phyloP scores from a whole-genome alignment of 1,140 invertebrate species.

The Melanaphis sacchari region DNA sequence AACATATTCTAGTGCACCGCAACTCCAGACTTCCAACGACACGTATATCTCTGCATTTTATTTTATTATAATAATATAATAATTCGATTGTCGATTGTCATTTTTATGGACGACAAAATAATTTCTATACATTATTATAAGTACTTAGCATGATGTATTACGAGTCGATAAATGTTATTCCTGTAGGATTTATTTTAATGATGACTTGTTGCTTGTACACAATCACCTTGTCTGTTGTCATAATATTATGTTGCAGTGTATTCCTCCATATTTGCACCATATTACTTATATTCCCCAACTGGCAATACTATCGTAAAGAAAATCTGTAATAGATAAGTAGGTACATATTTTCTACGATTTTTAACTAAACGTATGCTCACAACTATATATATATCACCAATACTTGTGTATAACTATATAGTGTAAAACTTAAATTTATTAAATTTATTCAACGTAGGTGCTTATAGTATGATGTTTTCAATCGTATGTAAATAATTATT shows the following conservation, averaged over 20 bases:
- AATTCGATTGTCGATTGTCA: neutral
- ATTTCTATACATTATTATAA: neutral
- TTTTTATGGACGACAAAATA: neutral
- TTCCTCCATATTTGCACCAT: no score
- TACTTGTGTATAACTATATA: neutral
- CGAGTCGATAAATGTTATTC: neutral
- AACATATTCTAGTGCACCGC: neutral
- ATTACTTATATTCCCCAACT: neutral
- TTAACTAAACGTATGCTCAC: neutral
- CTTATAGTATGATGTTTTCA: neutral
- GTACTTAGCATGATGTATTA: neutral
- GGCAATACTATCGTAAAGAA: neutral
- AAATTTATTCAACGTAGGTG: neutral
- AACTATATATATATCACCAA: neutral
- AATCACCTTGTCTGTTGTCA: neutral
- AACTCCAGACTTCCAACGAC: neutral
- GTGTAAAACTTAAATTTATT: neutral
- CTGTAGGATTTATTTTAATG: neutral
- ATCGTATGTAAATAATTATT: constrained; percentile 3
- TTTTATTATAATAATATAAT: neutral
- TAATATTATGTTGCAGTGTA: neutral
- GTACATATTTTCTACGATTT: neutral
- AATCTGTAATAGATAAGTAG: neutral
- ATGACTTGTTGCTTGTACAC: neutral
- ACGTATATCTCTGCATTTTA: neutral